phyloP scores from a whole-genome alignment of 2,797 vertebrate species.

The Merluccius polli region DNA sequence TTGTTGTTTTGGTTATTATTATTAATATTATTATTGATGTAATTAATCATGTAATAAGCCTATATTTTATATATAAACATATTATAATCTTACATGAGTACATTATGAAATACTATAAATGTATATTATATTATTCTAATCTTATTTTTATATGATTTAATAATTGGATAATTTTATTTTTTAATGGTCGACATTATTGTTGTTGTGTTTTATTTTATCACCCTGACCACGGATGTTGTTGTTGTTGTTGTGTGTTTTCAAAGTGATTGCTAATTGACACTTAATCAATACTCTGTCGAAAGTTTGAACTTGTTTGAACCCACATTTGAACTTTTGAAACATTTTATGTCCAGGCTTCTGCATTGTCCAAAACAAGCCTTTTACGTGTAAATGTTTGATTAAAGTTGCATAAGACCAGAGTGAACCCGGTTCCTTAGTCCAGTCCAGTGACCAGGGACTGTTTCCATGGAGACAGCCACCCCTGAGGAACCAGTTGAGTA shows the following conservation, averaged over 20 bases:
- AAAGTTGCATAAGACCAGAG: slow-evolving; percentile 42
- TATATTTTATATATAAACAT: background rate
- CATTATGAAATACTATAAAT: background rate
- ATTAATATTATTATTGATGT: background rate
- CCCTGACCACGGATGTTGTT: background rate
- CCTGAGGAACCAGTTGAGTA: slow-evolving; percentile 32
- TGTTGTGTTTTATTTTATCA: background rate
- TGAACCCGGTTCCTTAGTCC: slow-evolving; percentile 34
- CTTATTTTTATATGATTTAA: background rate
- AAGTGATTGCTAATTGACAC: background rate
- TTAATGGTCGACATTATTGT: background rate
- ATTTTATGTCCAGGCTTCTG: background rate
- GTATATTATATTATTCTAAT: background rate
- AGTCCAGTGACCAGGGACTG: slow-evolving; percentile 39
- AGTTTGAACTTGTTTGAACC: background rate
- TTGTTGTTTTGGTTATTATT: no score
- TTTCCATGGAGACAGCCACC: slow-evolving; percentile 55
- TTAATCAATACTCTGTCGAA: background rate
- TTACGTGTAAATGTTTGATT: slow-evolving; percentile 63
- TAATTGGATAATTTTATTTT: no score
- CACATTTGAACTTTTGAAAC: background rate
- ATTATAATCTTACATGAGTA: background rate
- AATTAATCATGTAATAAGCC: background rate
- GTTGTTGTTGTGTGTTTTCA: background rate
- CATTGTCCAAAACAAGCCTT: slow-evolving; percentile 44